Base-by-base conservation (phyloP, 2,888 invertebrate genomes). In the Anagyrus pseudococci region DNA sequence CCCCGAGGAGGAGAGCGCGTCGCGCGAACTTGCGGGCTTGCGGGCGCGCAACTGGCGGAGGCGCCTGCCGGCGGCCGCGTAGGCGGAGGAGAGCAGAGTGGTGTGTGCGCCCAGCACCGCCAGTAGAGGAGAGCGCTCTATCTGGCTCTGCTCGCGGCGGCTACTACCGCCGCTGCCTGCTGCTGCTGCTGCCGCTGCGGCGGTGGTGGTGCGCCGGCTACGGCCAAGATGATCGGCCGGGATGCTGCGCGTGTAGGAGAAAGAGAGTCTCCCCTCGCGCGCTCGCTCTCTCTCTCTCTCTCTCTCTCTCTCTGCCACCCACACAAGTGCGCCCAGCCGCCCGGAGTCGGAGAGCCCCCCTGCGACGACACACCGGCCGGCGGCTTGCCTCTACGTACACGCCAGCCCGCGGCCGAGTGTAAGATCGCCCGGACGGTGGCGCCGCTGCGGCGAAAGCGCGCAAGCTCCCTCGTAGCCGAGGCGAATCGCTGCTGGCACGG, bases 11-110 rank as follows among this genome's bases (percentile, higher is more conserved):
- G 13, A 33, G 7, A 33, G 33, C 47, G 58, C 55, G 55, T 59
- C 64, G 61, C 61, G 65, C 78, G 79, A 79, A 79, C 80, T 79
- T 80, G 79, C 80, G 80, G 78, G 80, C 79, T 79, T 80, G 78
- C 80, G 78, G 78, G 78, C 78, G 78, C 78, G 80, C 78, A 62
- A 80, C 80, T 80, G 80, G 76, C 79, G 79, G 52, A 23, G 25
- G 22, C 50, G 22, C 29, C 53, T 68, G 70, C 71, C 67, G 7
- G 25, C 26, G 10, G 25, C 49, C 46, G 20, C 22, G 46, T 17
- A 46, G 8, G 23, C 20, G 19, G 17, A 22, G 46, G 17, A 22
- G 46, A 10, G 43, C 43, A 17, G n/a, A n/a, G n/a, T n/a, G 6
- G 43, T 17, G 43, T 17, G 43, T 72, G 67, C 73, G 70, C 72